phyloP scores from a whole-genome alignment of 2,113 vertebrate species.

The Galeopterus variegatus region DNA sequence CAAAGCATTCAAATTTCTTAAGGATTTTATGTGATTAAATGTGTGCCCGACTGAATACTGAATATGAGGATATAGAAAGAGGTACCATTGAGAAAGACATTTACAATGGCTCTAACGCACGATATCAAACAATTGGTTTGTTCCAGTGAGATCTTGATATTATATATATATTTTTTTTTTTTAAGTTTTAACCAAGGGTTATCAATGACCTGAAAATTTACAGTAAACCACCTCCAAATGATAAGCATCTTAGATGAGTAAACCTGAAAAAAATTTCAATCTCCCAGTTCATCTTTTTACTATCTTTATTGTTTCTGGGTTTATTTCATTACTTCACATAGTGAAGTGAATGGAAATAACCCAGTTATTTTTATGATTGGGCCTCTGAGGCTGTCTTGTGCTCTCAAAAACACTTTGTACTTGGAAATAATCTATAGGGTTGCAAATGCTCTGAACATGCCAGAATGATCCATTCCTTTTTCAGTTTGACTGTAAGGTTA shows the following conservation, averaged over 20 bases:
- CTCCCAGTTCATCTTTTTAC: neutral
- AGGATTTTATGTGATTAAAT: slow-evolving; percentile 7
- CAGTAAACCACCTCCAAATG: neutral
- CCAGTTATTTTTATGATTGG: neutral
- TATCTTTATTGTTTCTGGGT: neutral
- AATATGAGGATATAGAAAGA: neutral
- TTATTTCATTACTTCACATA: neutral
- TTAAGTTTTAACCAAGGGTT: neutral
- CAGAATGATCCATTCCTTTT: neutral
- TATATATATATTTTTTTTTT: neutral
- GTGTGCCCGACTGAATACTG: neutral
- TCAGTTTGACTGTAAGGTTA: neutral
- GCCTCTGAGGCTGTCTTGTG: neutral
- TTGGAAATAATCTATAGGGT: neutral
- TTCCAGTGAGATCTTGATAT: neutral
- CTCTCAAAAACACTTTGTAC: neutral
- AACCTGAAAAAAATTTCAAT: neutral
- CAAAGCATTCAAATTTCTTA: slow-evolving; percentile 40
- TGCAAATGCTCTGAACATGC: neutral
- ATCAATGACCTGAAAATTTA: neutral
- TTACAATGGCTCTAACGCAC: neutral
- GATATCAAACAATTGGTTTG: neutral
- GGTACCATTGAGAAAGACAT: fast-evolving
- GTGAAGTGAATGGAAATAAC: neutral
- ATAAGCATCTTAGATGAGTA: neutral